Percentiles rank a stretch among this genome's conserved stretches.
These are phyloP conservation scores for Spodoptera exigua DNA, from an alignment of 2,888 invertebrate genomes.

Conservation along the genomic window DNA sequence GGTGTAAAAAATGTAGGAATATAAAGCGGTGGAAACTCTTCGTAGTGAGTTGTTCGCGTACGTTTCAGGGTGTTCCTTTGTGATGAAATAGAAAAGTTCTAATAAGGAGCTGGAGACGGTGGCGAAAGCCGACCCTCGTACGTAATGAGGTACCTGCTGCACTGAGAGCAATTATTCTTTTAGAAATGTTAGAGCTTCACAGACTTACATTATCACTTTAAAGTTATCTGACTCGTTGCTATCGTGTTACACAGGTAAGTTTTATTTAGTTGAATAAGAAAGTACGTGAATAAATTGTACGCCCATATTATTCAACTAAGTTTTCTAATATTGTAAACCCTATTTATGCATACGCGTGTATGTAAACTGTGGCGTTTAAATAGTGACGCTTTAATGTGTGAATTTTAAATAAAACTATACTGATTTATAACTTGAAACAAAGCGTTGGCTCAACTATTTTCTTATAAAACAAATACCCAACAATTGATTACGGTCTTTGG, in stretches of 20 bases:
- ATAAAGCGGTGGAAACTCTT: conserved; percentile 19
- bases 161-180: conserved; percentile 11
- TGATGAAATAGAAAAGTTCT: conserved; percentile 40
- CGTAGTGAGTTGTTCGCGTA: conserved; percentile 27
- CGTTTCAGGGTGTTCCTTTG: conserved; percentile 33
- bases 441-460: too few relatives aligned
- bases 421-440: too few relatives aligned
- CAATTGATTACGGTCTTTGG: too few relatives aligned
- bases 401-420: too few relatives aligned
- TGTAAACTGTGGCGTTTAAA: too few relatives aligned
- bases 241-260: too few relatives aligned
- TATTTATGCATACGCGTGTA: too few relatives aligned
- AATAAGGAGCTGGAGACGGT: conserved; percentile 23
- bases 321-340: too few relatives aligned
- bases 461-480: too few relatives aligned
- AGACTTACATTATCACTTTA: neutral
- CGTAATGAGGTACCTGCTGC: conserved; percentile 45
- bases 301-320: too few relatives aligned
- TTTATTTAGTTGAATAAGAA: neutral
- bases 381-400: too few relatives aligned
- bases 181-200: conserved; percentile 10
- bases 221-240: neutral
- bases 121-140: conserved; percentile 31
- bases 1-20: conserved; percentile 27
- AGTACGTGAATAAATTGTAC: too few relatives aligned